phyloP scores from a whole-genome alignment of 1,140 invertebrate species.

The Pseudomyrmex concolor region DNA sequence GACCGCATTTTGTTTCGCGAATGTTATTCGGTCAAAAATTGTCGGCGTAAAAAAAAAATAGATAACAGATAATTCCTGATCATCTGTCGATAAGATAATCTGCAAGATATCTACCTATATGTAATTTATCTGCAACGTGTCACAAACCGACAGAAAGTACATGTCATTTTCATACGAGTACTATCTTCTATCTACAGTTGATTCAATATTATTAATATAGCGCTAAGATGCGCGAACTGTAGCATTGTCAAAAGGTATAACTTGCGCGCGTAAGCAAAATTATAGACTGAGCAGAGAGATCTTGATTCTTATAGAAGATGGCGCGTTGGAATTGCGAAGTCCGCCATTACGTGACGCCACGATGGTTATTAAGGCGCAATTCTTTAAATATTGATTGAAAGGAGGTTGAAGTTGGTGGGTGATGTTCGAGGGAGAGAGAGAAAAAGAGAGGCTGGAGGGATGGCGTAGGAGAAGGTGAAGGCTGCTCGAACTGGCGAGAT shows the following conservation, averaged over 20 bases:
- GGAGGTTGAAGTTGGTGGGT: conserved; percentile 73
- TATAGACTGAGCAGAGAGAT: neutral
- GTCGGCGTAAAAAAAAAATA: no score
- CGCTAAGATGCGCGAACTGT: neutral
- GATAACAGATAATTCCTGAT: no score
- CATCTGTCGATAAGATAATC: no score
- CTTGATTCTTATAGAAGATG: conserved; percentile 38
- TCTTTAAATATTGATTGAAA: conserved; percentile 84
- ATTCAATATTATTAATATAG: neutral
- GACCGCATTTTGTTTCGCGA: no score
- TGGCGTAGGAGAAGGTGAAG: conserved; percentile 72
- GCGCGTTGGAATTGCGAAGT: conserved; percentile 28
- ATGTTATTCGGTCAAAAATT: no score
- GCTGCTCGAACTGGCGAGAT: conserved; percentile 76
- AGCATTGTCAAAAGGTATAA: conserved; percentile 20
- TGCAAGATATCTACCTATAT: no score
- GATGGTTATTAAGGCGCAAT: conserved; percentile 83
- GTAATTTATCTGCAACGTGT: neutral
- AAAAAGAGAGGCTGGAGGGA: conserved; percentile 28
- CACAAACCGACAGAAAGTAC: neutral
- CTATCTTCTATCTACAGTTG: neutral
- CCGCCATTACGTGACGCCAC: conserved; percentile 75
- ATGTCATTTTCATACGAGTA: conserved; percentile 10
- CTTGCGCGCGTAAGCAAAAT: neutral
- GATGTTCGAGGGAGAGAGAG: conserved; percentile 59